Base-by-base conservation (phyloP, 2,888 invertebrate genomes). In the Epiblema foenella region DNA sequence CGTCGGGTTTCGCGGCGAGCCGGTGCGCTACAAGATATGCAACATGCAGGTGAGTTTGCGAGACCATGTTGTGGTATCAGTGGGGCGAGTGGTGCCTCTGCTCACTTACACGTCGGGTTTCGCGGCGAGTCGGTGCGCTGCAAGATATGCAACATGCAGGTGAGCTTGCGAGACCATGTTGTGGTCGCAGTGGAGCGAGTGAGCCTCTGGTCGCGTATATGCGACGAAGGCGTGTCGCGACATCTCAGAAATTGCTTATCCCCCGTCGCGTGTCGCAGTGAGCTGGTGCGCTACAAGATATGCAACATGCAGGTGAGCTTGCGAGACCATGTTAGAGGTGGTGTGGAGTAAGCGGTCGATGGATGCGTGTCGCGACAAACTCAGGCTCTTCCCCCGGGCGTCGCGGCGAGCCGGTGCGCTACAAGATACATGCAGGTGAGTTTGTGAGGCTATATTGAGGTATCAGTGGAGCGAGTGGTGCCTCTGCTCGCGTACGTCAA, bases 391-490 rank as follows among this genome's bases (percentile, higher is more conserved):
- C 3, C 9, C 33, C 33, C 33, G 33, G 33, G 33, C 7, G 33
- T 33, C 33, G 33, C 9, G 33, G 98, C 12, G 97, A 97, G 78
- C 95, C 96, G 1, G 96, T 97, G 51, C 95, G 97, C 69, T 97
- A 98, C 94, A 97, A 97, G 92, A 97, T 98, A 98, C 86, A 97
- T 97, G 96, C 97, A 98, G 95, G 97, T 97, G 82, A 91, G 82
- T 17, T 8, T 33, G 33, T 7, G 33, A 33, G 33, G 9, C 8
- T 8, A 33, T 33, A 8, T 33, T 33, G 33, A 98, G 98, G 98
- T 96, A 97, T 0, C 93, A 95, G 20, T 98, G 98, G 98, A 97
- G 97, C 57, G 96, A 96, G 54, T 98, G 98, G 98, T 98, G 98
- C 8, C 94, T 97, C 0, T 98, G 98, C 86, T 97, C 98, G 0